These are phyloP conservation scores for Gnathonemus longibarbis DNA, from an alignment of 2,113 vertebrate species.

Conservation along the genomic window DNA sequence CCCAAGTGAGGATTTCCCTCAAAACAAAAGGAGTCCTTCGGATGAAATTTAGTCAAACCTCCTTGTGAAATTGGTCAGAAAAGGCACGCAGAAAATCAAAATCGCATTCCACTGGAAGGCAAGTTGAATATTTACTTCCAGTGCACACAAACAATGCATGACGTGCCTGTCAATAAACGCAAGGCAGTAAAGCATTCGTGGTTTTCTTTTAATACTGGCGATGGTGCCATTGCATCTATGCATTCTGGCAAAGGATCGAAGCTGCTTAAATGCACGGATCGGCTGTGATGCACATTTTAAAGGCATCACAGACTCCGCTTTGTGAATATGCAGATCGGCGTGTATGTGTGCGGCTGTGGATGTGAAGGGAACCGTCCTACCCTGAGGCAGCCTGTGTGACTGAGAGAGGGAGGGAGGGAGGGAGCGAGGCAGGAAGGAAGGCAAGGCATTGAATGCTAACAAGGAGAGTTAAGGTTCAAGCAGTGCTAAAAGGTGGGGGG, in stretches of 20 bases:
- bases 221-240: not conserved
- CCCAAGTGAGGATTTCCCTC: not conserved
- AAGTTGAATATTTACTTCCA: conserved; percentile 7
- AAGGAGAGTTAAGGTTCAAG: conserved; percentile 48
- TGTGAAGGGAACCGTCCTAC: conserved; percentile 62
- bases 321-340: conserved; percentile 5
- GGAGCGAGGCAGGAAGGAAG: conserved; percentile 28
- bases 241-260: not conserved
- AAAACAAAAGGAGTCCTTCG: not conserved
- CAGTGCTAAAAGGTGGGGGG: conserved; percentile 46
- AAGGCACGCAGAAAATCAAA: not conserved
- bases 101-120: not conserved
- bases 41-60: not conserved
- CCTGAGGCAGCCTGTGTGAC: conserved; percentile 47
- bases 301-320: not conserved
- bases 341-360: conserved; percentile 35
- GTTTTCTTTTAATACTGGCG: not conserved
- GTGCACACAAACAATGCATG: not conserved
- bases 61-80: not conserved
- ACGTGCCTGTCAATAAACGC: not conserved
- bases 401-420: conserved; percentile 38
- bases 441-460: conserved; percentile 62
- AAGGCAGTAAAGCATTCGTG: not conserved
- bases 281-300: not conserved
- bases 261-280: not conserved